These are phyloP conservation scores for Melolontha melolontha DNA, from an alignment of 2,888 invertebrate genomes.

Conservation along the genomic window DNA sequence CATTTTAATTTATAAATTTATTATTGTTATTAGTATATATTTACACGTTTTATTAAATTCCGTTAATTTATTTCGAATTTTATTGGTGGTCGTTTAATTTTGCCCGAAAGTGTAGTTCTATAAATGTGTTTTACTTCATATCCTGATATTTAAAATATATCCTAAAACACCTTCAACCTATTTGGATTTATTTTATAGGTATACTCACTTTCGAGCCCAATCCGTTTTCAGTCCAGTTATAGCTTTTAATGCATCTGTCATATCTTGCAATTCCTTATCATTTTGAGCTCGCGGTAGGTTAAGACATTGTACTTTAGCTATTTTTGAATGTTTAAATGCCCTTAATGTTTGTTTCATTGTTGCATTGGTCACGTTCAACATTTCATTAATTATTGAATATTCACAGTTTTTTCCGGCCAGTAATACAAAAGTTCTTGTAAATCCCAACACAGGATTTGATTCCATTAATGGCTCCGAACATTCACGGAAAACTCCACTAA, in stretches of 20 bases:
- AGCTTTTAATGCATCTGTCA: slow-evolving; percentile 54
- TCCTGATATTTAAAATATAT: too few relatives aligned
- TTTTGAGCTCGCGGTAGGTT: slow-evolving; percentile 50
- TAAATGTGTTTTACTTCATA: too few relatives aligned
- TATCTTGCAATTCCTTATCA: slow-evolving; percentile 54
- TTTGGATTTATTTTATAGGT: too few relatives aligned
- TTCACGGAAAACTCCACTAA: slow-evolving; percentile 77
- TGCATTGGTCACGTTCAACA: slow-evolving; percentile 71
- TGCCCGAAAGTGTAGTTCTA: too few relatives aligned
- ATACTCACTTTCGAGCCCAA: slow-evolving; percentile 60
- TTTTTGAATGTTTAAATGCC: slow-evolving; percentile 54
- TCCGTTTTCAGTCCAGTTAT: slow-evolving; percentile 58
- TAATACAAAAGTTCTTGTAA: slow-evolving; percentile 72
- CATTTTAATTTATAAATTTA: too few relatives aligned
- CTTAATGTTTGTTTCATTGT: slow-evolving; percentile 53
- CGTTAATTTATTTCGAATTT: too few relatives aligned
- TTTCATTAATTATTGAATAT: slow-evolving; percentile 77
- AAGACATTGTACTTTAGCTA: slow-evolving; percentile 41
- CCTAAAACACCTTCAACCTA: too few relatives aligned
- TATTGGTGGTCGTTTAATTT: too few relatives aligned
- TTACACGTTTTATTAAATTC: too few relatives aligned
- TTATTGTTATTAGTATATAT: too few relatives aligned
- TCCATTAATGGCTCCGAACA: slow-evolving; percentile 66
- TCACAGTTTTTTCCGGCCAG: slow-evolving; percentile 64
- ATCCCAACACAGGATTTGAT: slow-evolving; percentile 68